Evolutionary conservation across 1,140 invertebrate genomes (phyloP), one percentile per base, ranked within the genome.

Genomic region (Lepidostoma basale): DNA sequence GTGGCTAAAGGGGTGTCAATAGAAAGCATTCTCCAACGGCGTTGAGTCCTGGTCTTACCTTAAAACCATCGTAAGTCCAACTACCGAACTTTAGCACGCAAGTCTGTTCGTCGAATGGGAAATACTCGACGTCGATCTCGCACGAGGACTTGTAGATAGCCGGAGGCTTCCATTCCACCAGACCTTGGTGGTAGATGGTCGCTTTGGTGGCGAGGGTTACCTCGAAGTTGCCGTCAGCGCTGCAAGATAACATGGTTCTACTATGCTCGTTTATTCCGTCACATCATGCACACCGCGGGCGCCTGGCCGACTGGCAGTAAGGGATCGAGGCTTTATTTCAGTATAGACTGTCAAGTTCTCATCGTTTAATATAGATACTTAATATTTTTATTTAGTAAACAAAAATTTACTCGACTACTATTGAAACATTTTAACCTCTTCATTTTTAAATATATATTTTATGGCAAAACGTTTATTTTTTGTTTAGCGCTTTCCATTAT

Each of bases 181-280:
- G 87, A 68, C 96, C 96, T 76, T 93, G 92, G 81, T 93, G 91
- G 84, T 94, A 92, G 79, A 97, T 89, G 67, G 92, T 93, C 63
- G 94, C 95, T 85, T 97, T 96, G 74, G 95, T 97, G 81, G 94
- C 92, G 80, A 97, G 87, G 71, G 95, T 97, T 81, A 97, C 94
- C 85, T 98, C 95, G 85, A 96, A 97, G 87, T 97, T 96, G 76
- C 95, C 95, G 83, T 97, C 95, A 78, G 95, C 95, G 88, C 94
- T 97, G 89, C 76, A 90, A 88, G 44, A 67, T 42, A 73, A 73
- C 39, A 71, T 47, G 63, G 63, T 66, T 67, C 67, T 72, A 72
- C 70, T 74, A 65, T 70, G 64, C 63, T 62, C 67, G 63, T 47
- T 62, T 56, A 22, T 44, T 45, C 62, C 45, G 60, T 63, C 18